Base-by-base conservation (phyloP, 2,797 vertebrate species). In the Pogonophryne albipinna region DNA sequence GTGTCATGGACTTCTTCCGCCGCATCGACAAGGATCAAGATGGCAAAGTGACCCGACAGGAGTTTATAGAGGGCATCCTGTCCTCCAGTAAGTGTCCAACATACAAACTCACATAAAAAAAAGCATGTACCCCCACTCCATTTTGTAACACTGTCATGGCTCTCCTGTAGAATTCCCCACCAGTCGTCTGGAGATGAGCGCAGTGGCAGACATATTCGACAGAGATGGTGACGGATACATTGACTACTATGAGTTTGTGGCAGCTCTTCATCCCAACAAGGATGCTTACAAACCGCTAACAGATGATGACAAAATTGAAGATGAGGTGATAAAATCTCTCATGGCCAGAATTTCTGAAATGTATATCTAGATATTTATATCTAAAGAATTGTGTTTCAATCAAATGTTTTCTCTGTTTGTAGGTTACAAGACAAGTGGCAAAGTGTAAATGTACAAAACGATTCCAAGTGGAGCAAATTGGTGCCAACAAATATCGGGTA, bases 1-100 rank as follows among this genome's bases (percentile, higher is more conserved):
- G 98, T 0, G 98, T 99, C 75, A 99, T 99, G 98, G 98, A 99
- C 86, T 99, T 99, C 91, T 99, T 99, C 91, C 96, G 98, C 10
- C 97, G 98, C 79, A 99, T 99, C 38, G 98, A 99, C 92, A 99
- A 99, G 92, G 98, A 99, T 92, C 98, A 99, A 90, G 98, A 99
- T 64, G 98, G 98, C 68, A 99, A 99, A 83, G 99, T 99, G 90
- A 99, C 98, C 10, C 94, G 98, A 10, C 98, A 99, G 91, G 98
- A 99, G 92, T 99, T 99, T 84, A 99, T 99, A 0, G 98, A 99
- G 74, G 98, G 98, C 56, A 99, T 99, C 78, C 96, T 99, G 71
- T 99, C 98, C 81, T 99, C 98, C 86, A 99, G 98, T 99, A 93
- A 96, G 98, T 94, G 69, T 64, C 41, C 12, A n/a, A 10, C 15